Percentiles rank a stretch among this genome's conserved stretches.
phyloP scores from a whole-genome alignment of 2,113 vertebrate species.

The Trachemys scripta region DNA sequence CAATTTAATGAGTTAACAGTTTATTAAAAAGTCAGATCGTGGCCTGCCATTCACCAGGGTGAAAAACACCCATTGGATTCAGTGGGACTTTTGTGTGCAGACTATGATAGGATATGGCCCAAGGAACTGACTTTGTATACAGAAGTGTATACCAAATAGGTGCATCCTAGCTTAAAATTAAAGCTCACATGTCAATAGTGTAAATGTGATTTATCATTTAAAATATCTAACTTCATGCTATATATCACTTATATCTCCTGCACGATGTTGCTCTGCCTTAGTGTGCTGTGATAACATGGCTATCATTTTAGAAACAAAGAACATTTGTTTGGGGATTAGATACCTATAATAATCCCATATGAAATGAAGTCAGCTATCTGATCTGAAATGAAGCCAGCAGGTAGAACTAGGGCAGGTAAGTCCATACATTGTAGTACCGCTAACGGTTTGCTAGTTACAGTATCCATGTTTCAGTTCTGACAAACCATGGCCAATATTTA shows the following conservation, averaged over 20 bases:
- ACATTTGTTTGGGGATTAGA: not conserved
- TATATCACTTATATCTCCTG: not conserved
- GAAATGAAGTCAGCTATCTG: conserved; percentile 18
- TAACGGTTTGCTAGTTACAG: not conserved
- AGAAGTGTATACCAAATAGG: not conserved
- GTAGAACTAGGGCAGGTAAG: conserved; percentile 19
- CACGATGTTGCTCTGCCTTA: not conserved
- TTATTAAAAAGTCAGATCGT: not conserved
- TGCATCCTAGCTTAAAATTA: not conserved
- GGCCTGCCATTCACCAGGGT: not conserved
- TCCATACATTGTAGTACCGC: not conserved
- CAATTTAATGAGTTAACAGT: conserved; percentile 10
- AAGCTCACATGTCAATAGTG: not conserved
- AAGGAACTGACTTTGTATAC: not conserved
- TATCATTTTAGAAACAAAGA: conserved; percentile 20
- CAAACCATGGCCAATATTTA: not conserved
- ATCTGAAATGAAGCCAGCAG: not conserved
- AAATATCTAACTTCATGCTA: not conserved
- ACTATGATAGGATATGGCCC: not conserved
- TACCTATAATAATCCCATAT: not conserved
- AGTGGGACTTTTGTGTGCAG: not conserved
- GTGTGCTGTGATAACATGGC: not conserved
- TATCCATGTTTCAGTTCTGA: conserved; percentile 20
- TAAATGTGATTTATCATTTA: conserved; percentile 9
- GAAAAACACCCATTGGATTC: not conserved